Conservation (phyloP, 2,797 vertebrate species). For the Myripristis jacobus region DNA sequence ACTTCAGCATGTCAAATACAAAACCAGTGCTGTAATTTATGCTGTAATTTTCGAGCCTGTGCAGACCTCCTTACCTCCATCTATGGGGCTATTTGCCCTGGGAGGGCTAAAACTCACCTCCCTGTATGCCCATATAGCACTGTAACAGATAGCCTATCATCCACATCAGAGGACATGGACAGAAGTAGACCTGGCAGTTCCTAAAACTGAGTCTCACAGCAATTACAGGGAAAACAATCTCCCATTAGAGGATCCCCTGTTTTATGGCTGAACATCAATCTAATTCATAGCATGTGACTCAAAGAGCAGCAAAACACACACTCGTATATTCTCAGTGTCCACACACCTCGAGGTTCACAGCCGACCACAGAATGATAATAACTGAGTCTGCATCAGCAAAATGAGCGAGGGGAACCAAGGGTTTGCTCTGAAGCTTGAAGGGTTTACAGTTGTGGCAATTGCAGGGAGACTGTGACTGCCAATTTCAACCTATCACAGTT, state of each 20-base stretch:
- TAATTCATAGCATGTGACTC: constrained; percentile 58
- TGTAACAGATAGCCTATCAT: constrained; percentile 43
- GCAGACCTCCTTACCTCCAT: neutral
- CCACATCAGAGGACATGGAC: constrained; percentile 40
- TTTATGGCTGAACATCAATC: constrained; percentile 64
- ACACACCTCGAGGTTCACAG: constrained; percentile 9
- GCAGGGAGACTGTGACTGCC: neutral
- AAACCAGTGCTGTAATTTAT: neutral
- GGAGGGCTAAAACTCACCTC: constrained; percentile 10
- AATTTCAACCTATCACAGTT: constrained; percentile 4
- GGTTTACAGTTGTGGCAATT: constrained; percentile 32
- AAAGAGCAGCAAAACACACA: constrained; percentile 42
- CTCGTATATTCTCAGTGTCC: constrained; percentile 20
- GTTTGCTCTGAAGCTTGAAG: constrained; percentile 28
- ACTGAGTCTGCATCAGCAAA: constrained; percentile 25
- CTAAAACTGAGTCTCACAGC: constrained; percentile 61
- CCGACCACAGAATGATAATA: constrained; percentile 31
- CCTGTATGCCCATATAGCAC: constrained; percentile 13
- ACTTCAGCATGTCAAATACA: neutral
- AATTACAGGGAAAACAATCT: constrained; percentile 68
- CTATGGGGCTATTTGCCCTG: neutral
- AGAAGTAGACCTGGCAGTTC: constrained; percentile 39
- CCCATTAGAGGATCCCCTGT: constrained; percentile 45
- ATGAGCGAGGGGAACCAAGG: constrained; percentile 13
- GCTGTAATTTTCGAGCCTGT: neutral